Conservation (phyloP, 2,888 invertebrate species). For the Andricus curvator region DNA sequence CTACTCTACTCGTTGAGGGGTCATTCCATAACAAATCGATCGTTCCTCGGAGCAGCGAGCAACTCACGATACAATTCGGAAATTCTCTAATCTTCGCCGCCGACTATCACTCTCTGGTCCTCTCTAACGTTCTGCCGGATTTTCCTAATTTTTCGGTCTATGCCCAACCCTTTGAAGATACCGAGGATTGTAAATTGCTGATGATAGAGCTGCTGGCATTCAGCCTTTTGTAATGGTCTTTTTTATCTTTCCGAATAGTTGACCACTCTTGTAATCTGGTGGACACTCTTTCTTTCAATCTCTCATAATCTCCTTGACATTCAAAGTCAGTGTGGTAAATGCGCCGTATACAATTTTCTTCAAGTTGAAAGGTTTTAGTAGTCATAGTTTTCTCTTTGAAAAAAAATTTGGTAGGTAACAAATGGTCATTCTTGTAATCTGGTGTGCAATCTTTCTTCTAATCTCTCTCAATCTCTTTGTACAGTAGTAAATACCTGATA, state of each 20-base stretch:
- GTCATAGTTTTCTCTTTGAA: not conserved
- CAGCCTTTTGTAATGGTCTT: not conserved
- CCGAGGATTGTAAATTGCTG: conserved; percentile 14
- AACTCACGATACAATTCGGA: conserved; percentile 39
- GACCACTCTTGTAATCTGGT: conserved; percentile 3
- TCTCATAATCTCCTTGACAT: not conserved
- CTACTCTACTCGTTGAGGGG: conserved; percentile 29
- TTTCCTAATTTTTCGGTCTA: conserved; percentile 35
- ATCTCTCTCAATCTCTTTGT: no score
- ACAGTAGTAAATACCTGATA: no score
- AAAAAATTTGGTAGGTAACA: not conserved
- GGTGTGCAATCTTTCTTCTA: no score
- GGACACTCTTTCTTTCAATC: not conserved
- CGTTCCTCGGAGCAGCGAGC: conserved; percentile 21
- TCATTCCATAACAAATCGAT: conserved; percentile 41
- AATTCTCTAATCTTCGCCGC: conserved; percentile 41
- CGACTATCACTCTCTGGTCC: conserved; percentile 23
- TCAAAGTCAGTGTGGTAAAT: not conserved
- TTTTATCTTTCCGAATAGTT: not conserved
- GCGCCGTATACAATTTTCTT: not conserved
- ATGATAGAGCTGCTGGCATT: conserved; percentile 34
- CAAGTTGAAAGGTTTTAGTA: not conserved
- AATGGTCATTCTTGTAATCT: no score
- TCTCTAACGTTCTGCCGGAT: conserved; percentile 18
- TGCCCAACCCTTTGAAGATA: conserved; percentile 25